Percentiles rank a stretch among this genome's conserved stretches.
Conservation (phyloP, 2,797 vertebrate genomes). For the Monodelphis domestica region DNA sequence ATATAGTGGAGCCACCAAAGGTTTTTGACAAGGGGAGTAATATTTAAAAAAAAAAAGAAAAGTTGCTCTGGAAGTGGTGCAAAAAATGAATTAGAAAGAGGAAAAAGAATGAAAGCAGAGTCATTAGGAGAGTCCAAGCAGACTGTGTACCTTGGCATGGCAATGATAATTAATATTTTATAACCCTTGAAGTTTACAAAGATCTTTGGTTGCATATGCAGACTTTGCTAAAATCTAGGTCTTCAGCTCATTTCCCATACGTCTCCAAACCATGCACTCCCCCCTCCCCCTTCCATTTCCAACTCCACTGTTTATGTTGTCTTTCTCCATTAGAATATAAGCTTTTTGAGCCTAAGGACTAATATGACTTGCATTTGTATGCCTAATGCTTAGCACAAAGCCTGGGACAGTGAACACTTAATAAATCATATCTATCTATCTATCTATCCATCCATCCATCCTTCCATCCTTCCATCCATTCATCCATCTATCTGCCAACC, state of each 20-base stretch:
- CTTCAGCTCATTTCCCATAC: neutral
- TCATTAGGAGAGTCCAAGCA: neutral
- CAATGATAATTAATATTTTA: neutral
- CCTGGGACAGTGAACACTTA: neutral
- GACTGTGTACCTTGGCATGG: neutral
- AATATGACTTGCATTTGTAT: neutral
- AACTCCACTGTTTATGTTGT: neutral
- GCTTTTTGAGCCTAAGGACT: neutral
- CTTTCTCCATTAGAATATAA: neutral
- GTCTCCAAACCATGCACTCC: neutral
- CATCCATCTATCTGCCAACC: no score
- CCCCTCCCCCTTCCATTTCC: neutral
- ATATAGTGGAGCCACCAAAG: neutral
- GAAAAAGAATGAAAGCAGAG: neutral
- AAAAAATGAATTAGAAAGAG: neutral
- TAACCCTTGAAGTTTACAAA: neutral
- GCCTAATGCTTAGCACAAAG: neutral
- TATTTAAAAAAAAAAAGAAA: neutral
- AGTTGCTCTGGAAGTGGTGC: neutral
- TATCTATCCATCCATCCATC: no score
- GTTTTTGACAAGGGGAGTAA: neutral
- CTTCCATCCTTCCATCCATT: no score
- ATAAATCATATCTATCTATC: neutral
- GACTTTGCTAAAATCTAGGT: neutral
- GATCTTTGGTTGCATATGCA: neutral